Evolutionary conservation across 2,888 invertebrate species (phyloP).

Genomic region (Serripes groenlandicus): DNA sequence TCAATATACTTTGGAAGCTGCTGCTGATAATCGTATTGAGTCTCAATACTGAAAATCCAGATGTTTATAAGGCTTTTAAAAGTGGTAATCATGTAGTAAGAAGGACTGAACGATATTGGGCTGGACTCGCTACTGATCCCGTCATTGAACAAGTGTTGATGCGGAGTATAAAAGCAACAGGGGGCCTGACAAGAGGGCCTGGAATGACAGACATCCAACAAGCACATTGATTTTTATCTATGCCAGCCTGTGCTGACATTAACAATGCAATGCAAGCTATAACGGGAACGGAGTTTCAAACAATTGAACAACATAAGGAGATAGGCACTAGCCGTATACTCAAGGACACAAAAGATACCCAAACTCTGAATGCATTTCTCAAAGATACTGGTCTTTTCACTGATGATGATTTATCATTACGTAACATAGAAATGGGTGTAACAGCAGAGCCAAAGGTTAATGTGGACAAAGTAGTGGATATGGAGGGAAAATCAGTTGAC

Average conservation of each 20-base stretch:
- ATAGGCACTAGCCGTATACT: conserved; percentile 30
- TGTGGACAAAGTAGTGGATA: conserved; percentile 61
- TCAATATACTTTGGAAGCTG: background rate
- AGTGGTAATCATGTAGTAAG: background rate
- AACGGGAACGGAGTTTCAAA: too few relatives aligned
- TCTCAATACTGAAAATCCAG: background rate
- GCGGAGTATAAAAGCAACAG: too few relatives aligned
- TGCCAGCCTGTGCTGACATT: too few relatives aligned
- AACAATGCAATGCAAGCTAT: too few relatives aligned
- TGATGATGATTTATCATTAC: conserved; percentile 39
- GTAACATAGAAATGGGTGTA: conserved; percentile 70
- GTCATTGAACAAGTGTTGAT: background rate
- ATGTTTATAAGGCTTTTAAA: background rate
- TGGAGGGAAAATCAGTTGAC: conserved; percentile 50
- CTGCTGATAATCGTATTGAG: background rate
- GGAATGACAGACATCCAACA: too few relatives aligned
- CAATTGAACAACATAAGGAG: conserved; percentile 65
- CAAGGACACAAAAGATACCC: conserved; percentile 60
- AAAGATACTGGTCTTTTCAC: conserved; percentile 63
- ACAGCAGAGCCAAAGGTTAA: conserved; percentile 63
- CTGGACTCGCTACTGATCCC: background rate
- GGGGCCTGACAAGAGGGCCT: too few relatives aligned
- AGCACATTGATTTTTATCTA: too few relatives aligned
- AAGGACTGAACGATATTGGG: background rate
- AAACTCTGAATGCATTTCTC: conserved; percentile 43